These are phyloP conservation scores for Halocynthia roretzi DNA, from an alignment of 23 tunicate genomes.

Conservation along the genomic window DNA sequence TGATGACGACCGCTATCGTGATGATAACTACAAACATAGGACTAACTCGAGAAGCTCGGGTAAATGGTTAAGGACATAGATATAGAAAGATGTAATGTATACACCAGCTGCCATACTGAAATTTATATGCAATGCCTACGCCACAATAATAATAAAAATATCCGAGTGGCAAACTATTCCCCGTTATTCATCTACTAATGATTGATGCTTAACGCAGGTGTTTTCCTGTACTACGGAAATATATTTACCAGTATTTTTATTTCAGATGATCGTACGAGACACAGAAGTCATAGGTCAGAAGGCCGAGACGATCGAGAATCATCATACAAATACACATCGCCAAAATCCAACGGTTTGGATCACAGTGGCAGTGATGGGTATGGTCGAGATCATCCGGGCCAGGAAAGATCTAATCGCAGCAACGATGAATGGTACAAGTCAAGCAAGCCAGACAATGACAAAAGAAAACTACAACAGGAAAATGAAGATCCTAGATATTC, in stretches of 20 bases:
- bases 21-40: background rate
- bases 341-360: background rate
- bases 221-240: too few relatives aligned
- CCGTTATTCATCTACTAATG: too few relatives aligned
- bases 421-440: slow-evolving; percentile 14
- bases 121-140: too few relatives aligned
- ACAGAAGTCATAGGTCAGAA: slow-evolving; percentile 9
- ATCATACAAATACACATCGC: slow-evolving; percentile 11
- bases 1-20: slow-evolving; percentile 1
- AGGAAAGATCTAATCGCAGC: background rate
- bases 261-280: slow-evolving; percentile 25
- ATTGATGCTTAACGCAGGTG: too few relatives aligned
- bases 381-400: background rate
- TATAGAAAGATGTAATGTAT: too few relatives aligned
- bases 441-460: slow-evolving; percentile 1
- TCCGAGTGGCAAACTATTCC: too few relatives aligned
- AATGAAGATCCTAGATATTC: background rate
- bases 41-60: too few relatives aligned
- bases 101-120: too few relatives aligned
- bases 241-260: background rate
- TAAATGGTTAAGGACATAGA: too few relatives aligned
- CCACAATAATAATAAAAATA: too few relatives aligned
- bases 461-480: background rate
- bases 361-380: background rate
- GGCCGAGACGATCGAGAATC: slow-evolving; percentile 5